A percentile compares a stretch with the other conserved stretches of the same genome.
phyloP scores from a whole-genome alignment of 2,113 vertebrate species.

The Camelus bactrianus region DNA sequence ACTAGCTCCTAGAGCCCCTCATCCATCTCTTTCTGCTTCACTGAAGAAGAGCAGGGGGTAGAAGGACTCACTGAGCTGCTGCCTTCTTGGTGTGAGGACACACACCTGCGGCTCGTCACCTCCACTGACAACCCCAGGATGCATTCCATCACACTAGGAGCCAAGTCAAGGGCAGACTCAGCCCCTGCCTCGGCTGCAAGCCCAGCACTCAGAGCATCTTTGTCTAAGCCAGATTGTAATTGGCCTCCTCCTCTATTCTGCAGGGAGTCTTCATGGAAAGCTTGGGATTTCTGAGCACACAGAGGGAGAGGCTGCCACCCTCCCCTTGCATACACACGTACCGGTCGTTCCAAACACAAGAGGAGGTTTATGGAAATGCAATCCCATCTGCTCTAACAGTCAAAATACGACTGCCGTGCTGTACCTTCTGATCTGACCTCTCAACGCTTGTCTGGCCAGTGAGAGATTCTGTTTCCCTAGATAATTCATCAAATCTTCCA shows the following conservation, averaged over 20 bases:
- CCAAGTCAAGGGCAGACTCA: neutral
- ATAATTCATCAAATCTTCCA: neutral
- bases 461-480: constrained; percentile 35
- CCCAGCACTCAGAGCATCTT: neutral
- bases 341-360: neutral
- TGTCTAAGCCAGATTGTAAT: neutral
- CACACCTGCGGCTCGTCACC: neutral
- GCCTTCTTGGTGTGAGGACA: neutral
- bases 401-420: constrained; percentile 64
- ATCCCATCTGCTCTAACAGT: constrained; percentile 55
- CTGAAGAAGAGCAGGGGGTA: neutral
- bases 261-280: neutral
- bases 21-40: neutral
- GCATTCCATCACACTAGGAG: neutral
- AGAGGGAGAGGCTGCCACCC: constrained; percentile 20
- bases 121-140: neutral
- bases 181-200: neutral
- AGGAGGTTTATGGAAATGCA: neutral
- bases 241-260: neutral
- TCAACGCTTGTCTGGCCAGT: constrained; percentile 65
- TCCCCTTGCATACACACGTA: neutral
- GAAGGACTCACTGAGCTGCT: neutral
- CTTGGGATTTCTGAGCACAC: constrained; percentile 34
- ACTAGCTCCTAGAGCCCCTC: neutral
- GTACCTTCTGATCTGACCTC: constrained; percentile 69